These are phyloP conservation scores for Scalopus aquaticus DNA, from an alignment of 2,113 vertebrate genomes.

Conservation along the genomic window DNA sequence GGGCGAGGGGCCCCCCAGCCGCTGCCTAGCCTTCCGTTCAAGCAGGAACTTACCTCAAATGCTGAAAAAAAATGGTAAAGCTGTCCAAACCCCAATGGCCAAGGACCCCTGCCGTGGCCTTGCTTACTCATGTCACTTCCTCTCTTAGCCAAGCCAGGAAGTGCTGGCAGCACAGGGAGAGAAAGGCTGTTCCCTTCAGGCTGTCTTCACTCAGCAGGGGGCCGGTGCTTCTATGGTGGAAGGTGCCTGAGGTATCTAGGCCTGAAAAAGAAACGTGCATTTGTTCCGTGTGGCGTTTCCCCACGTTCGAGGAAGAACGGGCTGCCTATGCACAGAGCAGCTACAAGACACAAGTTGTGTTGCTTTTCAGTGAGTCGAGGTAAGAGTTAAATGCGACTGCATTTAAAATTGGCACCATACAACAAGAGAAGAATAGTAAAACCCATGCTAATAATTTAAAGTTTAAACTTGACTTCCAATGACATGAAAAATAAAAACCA, in stretches of 20 bases:
- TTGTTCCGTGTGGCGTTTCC: background rate
- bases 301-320: background rate
- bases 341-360: background rate
- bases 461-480: background rate
- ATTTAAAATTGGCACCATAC: background rate
- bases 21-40: too few relatives aligned
- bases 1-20: too few relatives aligned
- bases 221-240: too few relatives aligned
- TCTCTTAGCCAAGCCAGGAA: fast-evolving
- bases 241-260: background rate
- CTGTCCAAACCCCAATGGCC: too few relatives aligned
- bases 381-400: background rate
- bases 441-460: background rate
- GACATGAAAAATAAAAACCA: background rate
- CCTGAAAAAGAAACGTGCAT: background rate
- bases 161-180: background rate
- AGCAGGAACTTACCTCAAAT: too few relatives aligned
- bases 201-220: too few relatives aligned
- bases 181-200: background rate
- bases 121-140: background rate
- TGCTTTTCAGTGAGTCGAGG: background rate
- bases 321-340: fast-evolving
- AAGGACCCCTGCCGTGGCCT: too few relatives aligned
- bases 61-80: too few relatives aligned
- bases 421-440: background rate